A percentile compares a stretch with the other conserved stretches of the same genome.
phyloP scores from a whole-genome alignment of 2,113 vertebrate genomes.

The Neolamprologus fasciatus region DNA sequence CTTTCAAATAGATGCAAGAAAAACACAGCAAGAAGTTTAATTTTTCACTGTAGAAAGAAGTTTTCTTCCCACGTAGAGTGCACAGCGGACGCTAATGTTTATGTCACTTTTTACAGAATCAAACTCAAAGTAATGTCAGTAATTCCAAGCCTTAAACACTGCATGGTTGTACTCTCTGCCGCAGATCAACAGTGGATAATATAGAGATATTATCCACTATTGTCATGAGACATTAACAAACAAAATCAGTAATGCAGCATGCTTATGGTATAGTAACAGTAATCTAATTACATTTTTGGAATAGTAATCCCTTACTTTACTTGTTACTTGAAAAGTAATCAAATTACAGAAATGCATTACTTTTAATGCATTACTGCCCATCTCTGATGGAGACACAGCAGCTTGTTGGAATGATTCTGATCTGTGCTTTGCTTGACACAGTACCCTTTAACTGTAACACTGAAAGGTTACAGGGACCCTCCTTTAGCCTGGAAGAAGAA shows the following conservation, averaged over 20 bases:
- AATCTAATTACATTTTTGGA: background rate
- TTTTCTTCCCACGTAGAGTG: background rate
- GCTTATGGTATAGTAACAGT: background rate
- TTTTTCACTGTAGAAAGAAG: background rate
- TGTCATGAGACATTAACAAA: background rate
- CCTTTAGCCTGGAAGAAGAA: conserved; percentile 88
- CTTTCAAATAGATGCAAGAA: background rate
- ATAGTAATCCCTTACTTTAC: background rate
- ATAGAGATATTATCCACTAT: background rate
- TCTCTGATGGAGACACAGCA: background rate
- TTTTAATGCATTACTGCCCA: background rate
- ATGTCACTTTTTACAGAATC: background rate
- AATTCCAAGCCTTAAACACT: background rate
- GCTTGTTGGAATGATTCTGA: background rate
- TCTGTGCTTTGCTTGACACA: conserved; percentile 23
- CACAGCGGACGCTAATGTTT: background rate
- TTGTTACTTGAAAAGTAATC: background rate
- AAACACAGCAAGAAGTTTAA: background rate
- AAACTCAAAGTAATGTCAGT: background rate
- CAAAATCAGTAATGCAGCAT: background rate
- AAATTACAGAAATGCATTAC: background rate
- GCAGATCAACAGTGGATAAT: background rate
- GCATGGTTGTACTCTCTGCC: background rate
- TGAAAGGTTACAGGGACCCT: conserved; percentile 88
- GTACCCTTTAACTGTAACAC: conserved; percentile 63